Base-by-base conservation (phyloP, 2,113 vertebrate species). In the Catagonus wagneri region DNA sequence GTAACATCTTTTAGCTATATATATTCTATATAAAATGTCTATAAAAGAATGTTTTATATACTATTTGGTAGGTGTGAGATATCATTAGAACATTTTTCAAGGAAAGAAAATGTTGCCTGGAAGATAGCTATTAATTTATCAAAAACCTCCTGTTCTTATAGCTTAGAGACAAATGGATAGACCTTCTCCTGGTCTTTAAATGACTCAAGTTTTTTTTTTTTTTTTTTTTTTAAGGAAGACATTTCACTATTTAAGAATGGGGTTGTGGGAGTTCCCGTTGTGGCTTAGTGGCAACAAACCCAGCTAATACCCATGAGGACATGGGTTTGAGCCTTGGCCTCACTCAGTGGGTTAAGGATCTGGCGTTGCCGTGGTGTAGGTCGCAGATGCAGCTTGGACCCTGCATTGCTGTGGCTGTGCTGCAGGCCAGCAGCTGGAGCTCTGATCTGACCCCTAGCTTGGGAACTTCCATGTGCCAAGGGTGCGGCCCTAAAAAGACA, bases 171-270 rank as follows among this genome's bases (percentile, higher is more conserved):
- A 72, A 94, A 89, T 54, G 34, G 20, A 15, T 34, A 50, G 8
- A 76, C 36, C 56, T 6, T 88, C 15, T 86, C 23, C 22, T 25
- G 94, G 34, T 15, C 96, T 86, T 89, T 86, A 85, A 94, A 83
- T 75, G 78, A 95, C 78, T 50, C 36, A 83, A 25, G 44, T 34
- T 78, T 83, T 89, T 58, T 44, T 44, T 44, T 44, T 44, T 44
- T 44, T 44, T 44, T 44, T 83, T 92, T 58, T 66, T 56, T 36
- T 11, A 63, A 58, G 65, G 50, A 90, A 92, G 85, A 81, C 34
- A 69, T 89, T 94, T 94, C 58, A 80, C 68, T 93, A 20, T 75
- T 93, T 87, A 83, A 93, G 66, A 95, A 96, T 19, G 19, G 90
- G 72, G 78, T 97, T 90, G 44, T 44, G 8, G 44, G 44, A 44